Conservation (phyloP, 2,113 vertebrate genomes). For the Lepus timidus region DNA sequence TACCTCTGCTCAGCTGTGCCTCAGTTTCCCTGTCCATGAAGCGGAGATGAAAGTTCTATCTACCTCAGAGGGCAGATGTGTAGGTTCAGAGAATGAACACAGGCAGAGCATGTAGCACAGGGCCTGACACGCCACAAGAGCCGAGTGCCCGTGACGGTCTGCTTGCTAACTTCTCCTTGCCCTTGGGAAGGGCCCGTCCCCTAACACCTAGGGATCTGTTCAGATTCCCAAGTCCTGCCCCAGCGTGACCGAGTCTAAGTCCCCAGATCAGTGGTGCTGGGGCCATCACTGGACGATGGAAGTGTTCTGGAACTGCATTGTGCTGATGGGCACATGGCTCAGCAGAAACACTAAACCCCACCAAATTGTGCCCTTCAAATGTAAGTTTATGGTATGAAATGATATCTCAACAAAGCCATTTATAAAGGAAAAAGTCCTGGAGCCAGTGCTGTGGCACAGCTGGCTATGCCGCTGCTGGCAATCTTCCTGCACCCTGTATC, state of each 20-base stretch:
- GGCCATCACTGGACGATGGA: not conserved
- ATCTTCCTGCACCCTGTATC: too few species aligned
- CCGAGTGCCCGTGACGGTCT: rapidly evolving
- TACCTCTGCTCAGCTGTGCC: not conserved
- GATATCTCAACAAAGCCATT: not conserved
- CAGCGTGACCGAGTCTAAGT: not conserved
- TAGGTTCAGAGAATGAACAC: not conserved
- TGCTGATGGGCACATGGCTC: not conserved
- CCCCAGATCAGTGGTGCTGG: not conserved
- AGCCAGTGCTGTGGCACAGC: not conserved
- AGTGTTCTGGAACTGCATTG: not conserved
- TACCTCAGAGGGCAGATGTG: rapidly evolving
- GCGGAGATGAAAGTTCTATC: not conserved
- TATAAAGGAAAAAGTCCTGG: not conserved
- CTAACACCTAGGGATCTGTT: not conserved
- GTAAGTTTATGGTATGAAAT: not conserved
- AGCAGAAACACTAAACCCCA: not conserved
- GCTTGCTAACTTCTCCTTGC: too few species aligned
- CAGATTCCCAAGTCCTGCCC: not conserved
- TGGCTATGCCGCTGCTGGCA: too few species aligned
- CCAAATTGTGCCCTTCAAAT: not conserved
- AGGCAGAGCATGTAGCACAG: not conserved
- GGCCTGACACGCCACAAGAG: not conserved
- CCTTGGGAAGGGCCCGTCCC: not conserved
- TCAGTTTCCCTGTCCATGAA: not conserved